Evolutionary conservation across 2,797 vertebrate genomes (phyloP).

Genomic region (Geotrypetes seraphini): DNA sequence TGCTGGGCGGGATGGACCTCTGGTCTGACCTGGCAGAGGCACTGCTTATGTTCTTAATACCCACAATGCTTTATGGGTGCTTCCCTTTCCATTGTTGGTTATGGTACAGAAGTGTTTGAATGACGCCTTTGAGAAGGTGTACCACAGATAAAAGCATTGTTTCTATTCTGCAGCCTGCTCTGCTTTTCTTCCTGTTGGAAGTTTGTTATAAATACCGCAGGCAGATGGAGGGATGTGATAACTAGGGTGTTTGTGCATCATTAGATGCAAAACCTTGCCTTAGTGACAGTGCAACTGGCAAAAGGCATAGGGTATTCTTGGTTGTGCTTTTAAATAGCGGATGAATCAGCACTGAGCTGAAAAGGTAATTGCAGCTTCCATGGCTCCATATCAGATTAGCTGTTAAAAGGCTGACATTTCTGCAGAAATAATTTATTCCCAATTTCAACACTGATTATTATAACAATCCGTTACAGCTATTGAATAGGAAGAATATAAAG

Average conservation of each 20-base stretch:
- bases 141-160: background rate
- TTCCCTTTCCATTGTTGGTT: too few relatives aligned
- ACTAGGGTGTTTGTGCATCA: background rate
- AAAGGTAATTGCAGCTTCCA: constrained; percentile 19
- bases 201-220: background rate
- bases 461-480: constrained; percentile 3
- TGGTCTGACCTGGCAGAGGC: too few relatives aligned
- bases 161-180: background rate
- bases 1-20: too few relatives aligned
- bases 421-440: constrained; percentile 5
- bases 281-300: constrained; percentile 5
- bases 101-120: background rate
- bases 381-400: constrained; percentile 7
- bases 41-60: too few relatives aligned
- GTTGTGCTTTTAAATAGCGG: constrained; percentile 16
- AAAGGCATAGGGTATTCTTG: constrained; percentile 13
- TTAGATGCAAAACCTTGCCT: constrained; percentile 5
- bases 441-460: background rate
- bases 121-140: too few relatives aligned
- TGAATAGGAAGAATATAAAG: background rate
- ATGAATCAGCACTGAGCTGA: constrained; percentile 17
- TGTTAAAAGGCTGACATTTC: constrained; percentile 14
- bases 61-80: too few relatives aligned
- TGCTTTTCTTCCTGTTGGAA: background rate
- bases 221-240: background rate